Base-by-base conservation (phyloP, 2,113 vertebrate species). In the Arizona elegans region DNA sequence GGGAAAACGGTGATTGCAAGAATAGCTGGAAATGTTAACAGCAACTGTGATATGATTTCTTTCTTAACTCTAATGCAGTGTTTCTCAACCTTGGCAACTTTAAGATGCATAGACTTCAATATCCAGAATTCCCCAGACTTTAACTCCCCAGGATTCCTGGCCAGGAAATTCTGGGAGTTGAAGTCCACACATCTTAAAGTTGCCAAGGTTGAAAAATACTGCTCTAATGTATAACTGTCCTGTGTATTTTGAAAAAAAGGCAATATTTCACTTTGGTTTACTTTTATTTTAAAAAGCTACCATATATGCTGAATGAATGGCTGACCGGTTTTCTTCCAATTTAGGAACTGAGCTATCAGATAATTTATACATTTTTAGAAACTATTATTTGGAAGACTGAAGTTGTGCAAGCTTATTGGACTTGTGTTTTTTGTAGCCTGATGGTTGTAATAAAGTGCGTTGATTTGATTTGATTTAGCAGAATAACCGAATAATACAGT, bases 1-100 rank as follows among this genome's bases (percentile, higher is more conserved):
- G 94, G 92, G 95, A 90, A 2, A 8, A 47, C 55, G 92, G 50
- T 91, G 94, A 92, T 88, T 95, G 95, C 87, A 94, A 75, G 53
- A 91, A 90, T 70, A 93, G 92, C 93, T 95, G 94, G 93, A 91
- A 95, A 91, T 95, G 95, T 96, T 94, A 95, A 95, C 93, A 88
- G 93, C 94, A 0, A 81, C 33, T 0, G 1, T 38, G 70, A 38
- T 21, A 38, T 8, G 15, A 12, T 90, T 75, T 43, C 33, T 2
- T 0, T 21, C 53, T 8, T 1, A 7, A 19, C 70, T n/a, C 7
- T 10, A 0, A 89, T 92, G 94, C 29, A n/a, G 10, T 29, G 3
- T 29, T 65, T 65, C 26, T 62, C 59, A 62, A 4, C 24, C 24
- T 29, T 65, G 26, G 62, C 26, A 70, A 6, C 11, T 6, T 70